Conservation (phyloP, 2,888 invertebrate genomes). For the Xanthia icteritia region DNA sequence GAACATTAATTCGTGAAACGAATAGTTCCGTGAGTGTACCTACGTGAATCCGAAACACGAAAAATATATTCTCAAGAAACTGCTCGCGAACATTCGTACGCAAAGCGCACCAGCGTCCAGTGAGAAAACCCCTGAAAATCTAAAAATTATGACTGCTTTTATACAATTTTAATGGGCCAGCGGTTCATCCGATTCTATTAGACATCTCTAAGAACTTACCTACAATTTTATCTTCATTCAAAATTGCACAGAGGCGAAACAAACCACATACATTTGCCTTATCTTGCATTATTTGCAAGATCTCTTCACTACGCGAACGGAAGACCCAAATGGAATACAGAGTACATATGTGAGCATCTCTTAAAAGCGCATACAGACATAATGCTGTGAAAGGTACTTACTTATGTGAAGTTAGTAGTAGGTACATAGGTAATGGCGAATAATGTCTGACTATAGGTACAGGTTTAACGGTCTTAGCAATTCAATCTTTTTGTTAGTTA, state of each 20-base stretch:
- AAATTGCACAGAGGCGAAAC: conserved; percentile 8
- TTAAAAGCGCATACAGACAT: conserved; percentile 27
- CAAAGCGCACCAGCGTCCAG: no score
- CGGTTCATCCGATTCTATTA: no score
- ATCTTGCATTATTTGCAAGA: conserved; percentile 40
- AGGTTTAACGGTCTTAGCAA: not conserved
- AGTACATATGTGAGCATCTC: conserved; percentile 13
- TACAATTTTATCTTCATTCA: not conserved
- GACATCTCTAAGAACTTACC: not conserved
- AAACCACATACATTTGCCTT: conserved; percentile 32
- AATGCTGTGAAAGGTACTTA: not conserved
- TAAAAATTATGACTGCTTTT: not conserved
- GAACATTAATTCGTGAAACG: no score
- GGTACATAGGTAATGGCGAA: no score
- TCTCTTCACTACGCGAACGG: conserved; percentile 22
- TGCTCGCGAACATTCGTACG: no score
- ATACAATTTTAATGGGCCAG: no score
- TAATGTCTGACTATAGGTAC: no score
- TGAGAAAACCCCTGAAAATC: no score
- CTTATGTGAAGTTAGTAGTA: not conserved
- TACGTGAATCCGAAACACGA: no score
- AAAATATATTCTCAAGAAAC: no score
- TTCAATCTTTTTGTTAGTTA: no score
- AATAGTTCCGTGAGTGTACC: no score
- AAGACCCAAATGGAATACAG: conserved; percentile 45